Evolutionary conservation across 2,797 vertebrate species (phyloP), one percentile per base, ranked within the genome.

Genomic region (Hydrolagus colliei): DNA sequence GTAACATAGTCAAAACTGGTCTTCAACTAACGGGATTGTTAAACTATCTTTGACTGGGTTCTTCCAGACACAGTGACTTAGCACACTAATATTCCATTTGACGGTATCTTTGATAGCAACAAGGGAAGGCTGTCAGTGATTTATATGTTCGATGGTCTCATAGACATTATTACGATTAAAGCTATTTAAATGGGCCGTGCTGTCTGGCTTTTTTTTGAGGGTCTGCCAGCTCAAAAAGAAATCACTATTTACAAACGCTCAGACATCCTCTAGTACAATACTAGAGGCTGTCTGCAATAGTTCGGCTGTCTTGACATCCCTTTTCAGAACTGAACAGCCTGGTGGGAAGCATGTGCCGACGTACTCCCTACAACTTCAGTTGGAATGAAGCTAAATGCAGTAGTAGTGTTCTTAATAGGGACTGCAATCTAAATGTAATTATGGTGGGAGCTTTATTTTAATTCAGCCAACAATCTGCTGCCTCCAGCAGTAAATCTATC

Each of bases 161-260:
- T 63, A 14, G n/a, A 63, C 10, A 14, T 10, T n/a, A 79, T 79
- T 77, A 63, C 20, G 11, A 79, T 20, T 79, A 65, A 79, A 79
- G 59, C n/a, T 65, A 79, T 79, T 79, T 79, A 65, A 79, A 9
- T 32, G 61, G 9, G 13, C 14, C n/a, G 22, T 65, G 3, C 52
- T 79, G 61, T 63, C 61, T 79, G 77, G 27, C 4, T 63, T 77
- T 65, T 27, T 32, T 32, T 32, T 79, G 61, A 79, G 61, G 61
- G 13, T 65, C n/a, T 79, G 77, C 77, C 77, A 79, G 65, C 20
- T 79, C 22, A 32, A 79, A 27, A 52, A 63, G 61, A 79, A 27
- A 65, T 6, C 32, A 63, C n/a, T 65, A 79, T 79, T 79, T 63
- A 79, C 65, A 63, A 79, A 79, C n/a, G 27, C 27, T 63, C 77